phyloP scores from a whole-genome alignment of 2,797 vertebrate species.

The Amblyraja radiata region DNA sequence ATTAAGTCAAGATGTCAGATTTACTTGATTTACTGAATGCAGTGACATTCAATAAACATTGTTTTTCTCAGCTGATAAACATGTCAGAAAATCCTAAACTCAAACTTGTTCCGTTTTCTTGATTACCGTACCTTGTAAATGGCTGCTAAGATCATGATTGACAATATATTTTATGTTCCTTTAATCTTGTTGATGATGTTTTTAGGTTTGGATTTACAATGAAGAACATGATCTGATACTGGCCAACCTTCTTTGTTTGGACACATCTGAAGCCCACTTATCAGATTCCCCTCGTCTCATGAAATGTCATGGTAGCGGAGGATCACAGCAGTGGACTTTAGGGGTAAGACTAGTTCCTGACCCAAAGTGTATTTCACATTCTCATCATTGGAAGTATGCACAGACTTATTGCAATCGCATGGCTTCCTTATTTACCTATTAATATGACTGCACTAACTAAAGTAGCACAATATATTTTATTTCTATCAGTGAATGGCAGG shows the following conservation, averaged over 20 bases:
- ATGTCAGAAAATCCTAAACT: background rate
- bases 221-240: conserved; percentile 86
- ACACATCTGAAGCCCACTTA: conserved; percentile 81
- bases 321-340: conserved; percentile 88
- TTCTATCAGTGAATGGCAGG: background rate
- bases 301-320: conserved; percentile 93
- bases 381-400: background rate
- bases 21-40: background rate
- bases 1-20: too few species aligned
- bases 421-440: background rate
- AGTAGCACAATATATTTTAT: background rate
- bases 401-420: background rate
- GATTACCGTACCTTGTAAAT: background rate
- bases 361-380: background rate
- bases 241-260: conserved; percentile 81
- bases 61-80: background rate
- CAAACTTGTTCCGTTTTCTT: background rate
- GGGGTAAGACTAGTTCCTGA: conserved; percentile 63
- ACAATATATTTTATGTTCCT: background rate
- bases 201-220: conserved; percentile 80
- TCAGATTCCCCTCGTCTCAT: conserved; percentile 83
- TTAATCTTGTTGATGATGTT: background rate
- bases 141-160: background rate
- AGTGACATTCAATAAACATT: background rate
- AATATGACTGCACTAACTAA: background rate